These are phyloP conservation scores for Bemisia tabaci DNA, from an alignment of 1,140 invertebrate species.

Conservation along the genomic window DNA sequence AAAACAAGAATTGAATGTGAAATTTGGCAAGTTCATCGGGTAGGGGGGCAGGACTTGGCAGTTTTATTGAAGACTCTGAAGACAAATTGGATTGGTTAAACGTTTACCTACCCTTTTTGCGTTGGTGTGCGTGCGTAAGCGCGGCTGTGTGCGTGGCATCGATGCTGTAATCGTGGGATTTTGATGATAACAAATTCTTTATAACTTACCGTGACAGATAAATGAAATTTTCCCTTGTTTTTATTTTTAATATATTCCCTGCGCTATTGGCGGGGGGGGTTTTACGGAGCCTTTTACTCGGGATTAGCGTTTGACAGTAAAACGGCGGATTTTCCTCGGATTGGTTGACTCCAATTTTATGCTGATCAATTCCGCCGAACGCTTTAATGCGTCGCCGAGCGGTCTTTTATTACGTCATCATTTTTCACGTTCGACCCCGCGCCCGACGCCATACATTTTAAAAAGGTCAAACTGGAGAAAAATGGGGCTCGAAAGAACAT, in stretches of 20 bases:
- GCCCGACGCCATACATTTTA: not conserved
- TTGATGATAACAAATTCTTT: not conserved
- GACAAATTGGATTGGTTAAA: not conserved
- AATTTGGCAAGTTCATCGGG: too few relatives aligned
- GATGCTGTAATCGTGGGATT: not conserved
- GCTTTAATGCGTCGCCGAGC: not conserved
- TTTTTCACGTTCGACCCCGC: not conserved
- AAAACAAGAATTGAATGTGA: too few relatives aligned
- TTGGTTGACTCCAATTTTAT: not conserved
- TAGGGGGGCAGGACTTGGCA: not conserved
- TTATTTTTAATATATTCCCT: not conserved
- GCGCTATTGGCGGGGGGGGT: not conserved
- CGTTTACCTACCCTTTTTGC: not conserved
- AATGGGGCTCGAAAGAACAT: too few relatives aligned
- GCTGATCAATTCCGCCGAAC: not conserved
- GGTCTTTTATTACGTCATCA: not conserved
- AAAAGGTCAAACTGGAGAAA: not conserved
- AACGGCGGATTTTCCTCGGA: not conserved
- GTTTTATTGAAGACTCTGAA: not conserved
- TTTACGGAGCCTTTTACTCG: not conserved
- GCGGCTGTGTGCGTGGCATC: not conserved
- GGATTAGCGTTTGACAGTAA: not conserved
- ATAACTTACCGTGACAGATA: not conserved
- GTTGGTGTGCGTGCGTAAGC: not conserved
- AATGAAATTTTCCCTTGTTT: not conserved